These are phyloP conservation scores for Tinamus major DNA, from an alignment of 2,797 vertebrate genomes.

Conservation along the genomic window DNA sequence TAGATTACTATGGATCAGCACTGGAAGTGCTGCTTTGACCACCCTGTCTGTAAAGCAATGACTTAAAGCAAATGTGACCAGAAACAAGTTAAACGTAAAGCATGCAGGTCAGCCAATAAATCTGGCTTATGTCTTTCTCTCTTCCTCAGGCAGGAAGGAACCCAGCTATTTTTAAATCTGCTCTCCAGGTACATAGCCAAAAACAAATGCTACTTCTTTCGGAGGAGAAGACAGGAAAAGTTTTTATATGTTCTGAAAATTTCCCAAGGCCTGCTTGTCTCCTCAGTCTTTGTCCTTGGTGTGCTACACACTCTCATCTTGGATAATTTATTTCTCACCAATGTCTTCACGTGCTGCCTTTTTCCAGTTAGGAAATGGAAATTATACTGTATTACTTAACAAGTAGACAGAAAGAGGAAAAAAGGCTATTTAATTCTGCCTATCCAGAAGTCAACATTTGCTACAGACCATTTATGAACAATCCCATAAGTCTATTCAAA, in stretches of 20 bases:
- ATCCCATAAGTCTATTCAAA: background rate
- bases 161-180: constrained; percentile 40
- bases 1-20: background rate
- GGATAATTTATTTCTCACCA: background rate
- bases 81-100: constrained; percentile 37
- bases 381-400: background rate
- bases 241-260: background rate
- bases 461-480: background rate
- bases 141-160: constrained; percentile 59
- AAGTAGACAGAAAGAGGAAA: background rate
- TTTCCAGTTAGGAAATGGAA: background rate
- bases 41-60: background rate
- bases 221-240: constrained; percentile 16
- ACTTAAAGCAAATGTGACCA: constrained; percentile 19
- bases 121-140: constrained; percentile 28
- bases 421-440: background rate
- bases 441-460: background rate
- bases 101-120: constrained; percentile 52
- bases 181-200: constrained; percentile 59
- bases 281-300: background rate
- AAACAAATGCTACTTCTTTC: constrained; percentile 20
- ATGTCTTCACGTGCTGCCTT: background rate
- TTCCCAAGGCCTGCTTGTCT: background rate
- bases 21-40: constrained; percentile 17
- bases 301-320: background rate